Evolutionary conservation across 2,797 vertebrate genomes (phyloP), one percentile per base, ranked within the genome.

Genomic region (Anguilla obscura): DNA sequence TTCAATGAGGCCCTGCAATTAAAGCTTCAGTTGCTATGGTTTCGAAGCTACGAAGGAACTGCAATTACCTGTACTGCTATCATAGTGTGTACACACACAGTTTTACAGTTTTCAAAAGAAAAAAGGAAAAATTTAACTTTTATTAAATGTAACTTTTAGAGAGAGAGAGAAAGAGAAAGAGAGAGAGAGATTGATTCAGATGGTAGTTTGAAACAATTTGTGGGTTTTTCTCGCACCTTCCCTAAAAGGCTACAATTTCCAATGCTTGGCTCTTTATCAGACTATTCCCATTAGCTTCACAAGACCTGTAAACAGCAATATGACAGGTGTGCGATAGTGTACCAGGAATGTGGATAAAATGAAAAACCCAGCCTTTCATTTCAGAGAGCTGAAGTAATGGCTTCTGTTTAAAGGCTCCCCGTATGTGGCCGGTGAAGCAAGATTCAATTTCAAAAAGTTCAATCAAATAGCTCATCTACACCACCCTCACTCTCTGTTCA

Each of bases 391-490:
- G 21, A 30, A 66, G 69, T 52, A 52, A 76, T 50, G 12, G 45
- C 27, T 71, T 58, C 84, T 86, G 14, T 76, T 86, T 71, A 27
- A 82, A 86, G 83, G 74, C 12, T 2, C 16, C 76, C 85, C 18
- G 48, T 86, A 56, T 45, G 60, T 83, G 52, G 56, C 74, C 27
- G 69, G 14, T 5, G 85, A 85, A 74, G 90, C 71, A 14, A 88
- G 58, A 89, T 86, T 89, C 69, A 60, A 90, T 88, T 85, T 89
- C 36, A 84, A 89, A 88, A 89, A 86, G 66, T 90, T 66, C 76
- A 90, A 90, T 89, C 58, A 89, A 89, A 89, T 36, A 82, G n/a
- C 69, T 80, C 82, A 83, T 66, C 33, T 24, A 12, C 69, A 69
- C 50, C 18, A 45, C 40, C 10, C 48, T 63, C n/a, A 27, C 54